Conservation (phyloP, 1,140 invertebrate species). For the Contarinia nasturtii region DNA sequence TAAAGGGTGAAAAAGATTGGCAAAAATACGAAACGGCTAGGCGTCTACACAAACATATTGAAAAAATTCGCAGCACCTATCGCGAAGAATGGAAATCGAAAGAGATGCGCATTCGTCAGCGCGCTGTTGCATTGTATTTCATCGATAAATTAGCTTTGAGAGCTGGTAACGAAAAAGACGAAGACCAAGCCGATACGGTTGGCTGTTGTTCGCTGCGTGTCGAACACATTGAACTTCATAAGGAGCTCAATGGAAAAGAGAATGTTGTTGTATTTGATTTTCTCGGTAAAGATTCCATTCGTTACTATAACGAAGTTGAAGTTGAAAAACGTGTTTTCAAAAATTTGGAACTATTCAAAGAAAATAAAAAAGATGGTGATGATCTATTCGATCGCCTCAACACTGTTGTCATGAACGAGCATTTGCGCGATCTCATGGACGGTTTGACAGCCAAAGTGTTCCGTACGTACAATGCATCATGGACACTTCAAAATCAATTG, state of each 20-base stretch:
- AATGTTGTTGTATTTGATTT: conserved; percentile 98
- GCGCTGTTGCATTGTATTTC: conserved; percentile 96
- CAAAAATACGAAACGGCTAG: conserved; percentile 97
- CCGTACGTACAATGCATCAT: conserved; percentile 98
- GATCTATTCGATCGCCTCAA: conserved; percentile 97
- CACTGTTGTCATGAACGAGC: conserved; percentile 90
- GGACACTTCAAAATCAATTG: conserved; percentile 91
- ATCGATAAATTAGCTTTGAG: conserved; percentile 97
- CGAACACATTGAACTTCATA: conserved; percentile 86
- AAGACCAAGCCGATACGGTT: conserved; percentile 97
- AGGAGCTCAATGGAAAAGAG: conserved; percentile 76
- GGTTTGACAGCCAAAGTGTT: conserved; percentile 95
- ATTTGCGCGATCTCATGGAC: conserved; percentile 94
- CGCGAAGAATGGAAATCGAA: conserved; percentile 90
- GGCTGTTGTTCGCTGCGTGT: conserved; percentile 98
- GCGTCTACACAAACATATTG: conserved; percentile 73
- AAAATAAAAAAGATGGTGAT: conserved; percentile 87
- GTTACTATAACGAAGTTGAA: conserved; percentile 93
- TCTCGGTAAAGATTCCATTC: conserved; percentile 79
- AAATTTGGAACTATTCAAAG: conserved; percentile 94
- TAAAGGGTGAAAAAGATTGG: conserved; percentile 99
- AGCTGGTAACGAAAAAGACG: conserved; percentile 98
- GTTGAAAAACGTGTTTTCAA: conserved; percentile 98
- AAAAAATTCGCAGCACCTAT: conserved; percentile 82
- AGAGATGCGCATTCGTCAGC: conserved; percentile 93